These are phyloP conservation scores for Halcyon senegalensis DNA, from an alignment of 2,113 vertebrate genomes.

Conservation along the genomic window DNA sequence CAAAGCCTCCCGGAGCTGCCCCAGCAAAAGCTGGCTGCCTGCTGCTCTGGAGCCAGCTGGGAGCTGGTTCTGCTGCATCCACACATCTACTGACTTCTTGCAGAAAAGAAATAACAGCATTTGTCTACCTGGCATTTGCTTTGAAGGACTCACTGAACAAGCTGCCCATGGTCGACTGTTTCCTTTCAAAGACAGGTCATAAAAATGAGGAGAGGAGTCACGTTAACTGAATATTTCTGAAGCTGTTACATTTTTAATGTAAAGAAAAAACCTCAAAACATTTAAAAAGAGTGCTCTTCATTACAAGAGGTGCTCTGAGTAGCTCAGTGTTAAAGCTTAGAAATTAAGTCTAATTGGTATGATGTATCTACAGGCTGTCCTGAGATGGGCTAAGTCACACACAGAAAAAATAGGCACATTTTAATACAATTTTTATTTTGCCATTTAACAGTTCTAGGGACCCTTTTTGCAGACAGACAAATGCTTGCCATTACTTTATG, in stretches of 20 bases:
- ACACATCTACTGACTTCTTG: background rate
- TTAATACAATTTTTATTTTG: conserved; percentile 2
- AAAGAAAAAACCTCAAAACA: background rate
- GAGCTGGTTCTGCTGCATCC: background rate
- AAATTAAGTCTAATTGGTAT: background rate
- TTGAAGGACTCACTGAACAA: background rate
- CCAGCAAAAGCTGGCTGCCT: background rate
- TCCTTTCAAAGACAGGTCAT: background rate
- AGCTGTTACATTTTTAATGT: background rate
- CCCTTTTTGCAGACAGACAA: conserved; percentile 54
- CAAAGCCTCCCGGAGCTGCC: background rate
- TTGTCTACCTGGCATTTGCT: background rate
- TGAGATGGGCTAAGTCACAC: background rate
- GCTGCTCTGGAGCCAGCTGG: background rate
- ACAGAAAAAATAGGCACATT: background rate
- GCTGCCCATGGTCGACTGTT: background rate
- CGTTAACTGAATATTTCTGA: background rate
- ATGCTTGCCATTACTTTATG: conserved; percentile 41
- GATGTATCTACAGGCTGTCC: background rate
- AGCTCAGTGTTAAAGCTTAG: background rate
- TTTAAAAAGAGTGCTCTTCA: background rate
- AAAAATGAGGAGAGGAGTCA: background rate
- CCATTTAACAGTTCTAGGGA: conserved; percentile 5
- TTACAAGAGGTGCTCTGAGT: background rate
- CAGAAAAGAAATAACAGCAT: background rate